A percentile compares a stretch with the other conserved stretches of the same genome.
Conservation (phyloP, 2,888 invertebrate genomes). For the Coremacera marginata region DNA sequence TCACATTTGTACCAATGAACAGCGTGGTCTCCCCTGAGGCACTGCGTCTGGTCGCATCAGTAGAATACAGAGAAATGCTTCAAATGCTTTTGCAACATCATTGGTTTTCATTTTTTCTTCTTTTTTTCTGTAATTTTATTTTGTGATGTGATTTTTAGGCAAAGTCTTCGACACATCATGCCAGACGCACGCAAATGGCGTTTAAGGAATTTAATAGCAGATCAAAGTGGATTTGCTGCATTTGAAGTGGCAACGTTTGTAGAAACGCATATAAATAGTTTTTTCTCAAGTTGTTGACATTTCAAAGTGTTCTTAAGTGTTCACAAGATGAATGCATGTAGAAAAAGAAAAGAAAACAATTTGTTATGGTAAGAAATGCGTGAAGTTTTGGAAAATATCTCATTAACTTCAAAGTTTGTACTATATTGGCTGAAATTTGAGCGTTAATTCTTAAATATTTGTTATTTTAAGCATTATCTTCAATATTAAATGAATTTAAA, state of each 20-base stretch:
- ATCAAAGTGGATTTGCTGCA: conserved; percentile 26
- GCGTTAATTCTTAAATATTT: background rate
- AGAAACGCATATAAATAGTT: conserved; percentile 8
- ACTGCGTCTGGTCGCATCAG: background rate
- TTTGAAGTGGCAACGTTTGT: conserved; percentile 22
- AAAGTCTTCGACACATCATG: conserved; percentile 37
- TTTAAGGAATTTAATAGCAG: conserved; percentile 35
- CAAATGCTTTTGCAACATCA: background rate
- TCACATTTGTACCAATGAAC: conserved; percentile 23
- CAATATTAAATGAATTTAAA: too few species aligned
- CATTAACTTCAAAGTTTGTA: background rate
- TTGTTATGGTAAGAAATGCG: background rate
- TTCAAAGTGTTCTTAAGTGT: conserved; percentile 28
- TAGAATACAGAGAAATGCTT: background rate
- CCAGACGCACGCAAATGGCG: conserved; percentile 26
- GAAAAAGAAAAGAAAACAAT: background rate
- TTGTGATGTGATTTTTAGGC: background rate
- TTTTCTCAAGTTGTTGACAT: conserved; percentile 29
- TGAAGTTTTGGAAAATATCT: too few species aligned
- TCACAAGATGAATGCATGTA: background rate
- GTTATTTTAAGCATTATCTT: background rate
- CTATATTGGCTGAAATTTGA: background rate
- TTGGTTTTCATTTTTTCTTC: background rate
- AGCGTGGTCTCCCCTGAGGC: background rate
- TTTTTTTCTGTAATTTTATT: background rate